A percentile compares a stretch with the other conserved stretches of the same genome.
phyloP scores from a whole-genome alignment of 2,113 vertebrate species.

The Hydrolagus affinis region DNA sequence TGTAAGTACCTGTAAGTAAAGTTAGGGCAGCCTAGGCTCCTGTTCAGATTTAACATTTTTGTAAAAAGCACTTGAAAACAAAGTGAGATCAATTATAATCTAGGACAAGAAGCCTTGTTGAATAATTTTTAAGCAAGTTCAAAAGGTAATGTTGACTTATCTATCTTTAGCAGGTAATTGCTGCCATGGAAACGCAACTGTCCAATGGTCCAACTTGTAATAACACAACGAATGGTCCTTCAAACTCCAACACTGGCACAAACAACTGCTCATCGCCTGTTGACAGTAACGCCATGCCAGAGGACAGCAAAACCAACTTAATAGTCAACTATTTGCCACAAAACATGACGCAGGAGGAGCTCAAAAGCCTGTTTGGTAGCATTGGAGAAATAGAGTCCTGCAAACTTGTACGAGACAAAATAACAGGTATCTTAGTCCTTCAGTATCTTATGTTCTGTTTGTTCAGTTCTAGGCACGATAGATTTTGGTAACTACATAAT shows the following conservation, averaged over 20 bases:
- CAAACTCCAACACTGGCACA: conserved; percentile 60
- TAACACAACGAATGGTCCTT: conserved; percentile 83
- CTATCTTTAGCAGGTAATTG: conserved; percentile 87
- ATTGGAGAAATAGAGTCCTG: conserved; percentile 96
- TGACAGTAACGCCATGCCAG: conserved; percentile 75
- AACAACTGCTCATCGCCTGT: conserved; percentile 90
- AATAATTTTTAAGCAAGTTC: conserved; percentile 6
- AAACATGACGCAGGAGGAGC: conserved; percentile 94
- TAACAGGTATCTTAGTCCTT: conserved; percentile 70
- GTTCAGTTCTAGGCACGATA: neutral
- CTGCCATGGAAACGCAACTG: conserved; percentile 98
- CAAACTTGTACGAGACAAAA: conserved; percentile 96
- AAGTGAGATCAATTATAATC: neutral
- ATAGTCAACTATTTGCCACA: conserved; percentile 98
- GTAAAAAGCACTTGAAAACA: neutral
- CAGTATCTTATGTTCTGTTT: conserved; percentile 23
- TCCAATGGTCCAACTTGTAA: conserved; percentile 94
- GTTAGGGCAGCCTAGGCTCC: neutral
- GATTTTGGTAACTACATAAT: too few relatives aligned
- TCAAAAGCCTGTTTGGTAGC: conserved; percentile 93
- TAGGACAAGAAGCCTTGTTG: neutral
- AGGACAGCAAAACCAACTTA: conserved; percentile 98
- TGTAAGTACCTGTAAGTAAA: neutral
- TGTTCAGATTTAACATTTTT: neutral
- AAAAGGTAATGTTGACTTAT: conserved; percentile 22